Evolutionary conservation across 2,113 vertebrate genomes (phyloP), one percentile per base, ranked within the genome.

Genomic region (Coregonus clupeaformis): DNA sequence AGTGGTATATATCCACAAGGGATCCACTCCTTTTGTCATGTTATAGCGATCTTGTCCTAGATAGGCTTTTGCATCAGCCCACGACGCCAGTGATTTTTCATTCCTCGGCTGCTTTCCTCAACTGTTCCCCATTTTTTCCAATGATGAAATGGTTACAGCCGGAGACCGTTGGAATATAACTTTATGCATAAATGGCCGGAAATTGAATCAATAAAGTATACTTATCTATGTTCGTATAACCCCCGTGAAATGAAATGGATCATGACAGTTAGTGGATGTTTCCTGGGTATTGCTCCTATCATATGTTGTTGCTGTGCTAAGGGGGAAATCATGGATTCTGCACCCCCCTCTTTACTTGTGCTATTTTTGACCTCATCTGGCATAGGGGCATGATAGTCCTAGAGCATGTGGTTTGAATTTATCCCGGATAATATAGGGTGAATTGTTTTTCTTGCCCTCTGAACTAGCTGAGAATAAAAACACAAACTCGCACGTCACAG

Each of bases 301-400:
- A 65, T 55, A 32, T 6, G 14, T 22, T 6, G 14, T 22, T 22
- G 9, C 32, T 45, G 18, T 18, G 24, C 69, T 22, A 57, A 68
- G 68, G 27, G 27, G 69, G 45, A 76, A 65, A 73, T 71, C 42
- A 24, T 30, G 24, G 72, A 78, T 67, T 77, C 73, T 75, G 69
- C 73, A 86, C 42, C 42, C 71, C 20, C 24, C 20, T 18, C 60
- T 73, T 49, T 36, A 65, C 29, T 27, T 60, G 79, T 78, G 81
- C 82, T 91, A 86, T 89, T 88, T 87, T 82, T 82, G 76, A 84
- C 62, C 77, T 60, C 49, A 74, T 80, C 27, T 27, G 27, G 27
- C 27, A 27, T 27, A 27, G 1, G 27, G 27, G 27, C 27, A 27
- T 27, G 27, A 27, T 27, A 27, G 2, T 27, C 27, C 1, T 27